Percentiles rank a stretch among this genome's conserved stretches.
Conservation (phyloP, 2,888 invertebrate genomes). For the Himalopsyche anomala region DNA sequence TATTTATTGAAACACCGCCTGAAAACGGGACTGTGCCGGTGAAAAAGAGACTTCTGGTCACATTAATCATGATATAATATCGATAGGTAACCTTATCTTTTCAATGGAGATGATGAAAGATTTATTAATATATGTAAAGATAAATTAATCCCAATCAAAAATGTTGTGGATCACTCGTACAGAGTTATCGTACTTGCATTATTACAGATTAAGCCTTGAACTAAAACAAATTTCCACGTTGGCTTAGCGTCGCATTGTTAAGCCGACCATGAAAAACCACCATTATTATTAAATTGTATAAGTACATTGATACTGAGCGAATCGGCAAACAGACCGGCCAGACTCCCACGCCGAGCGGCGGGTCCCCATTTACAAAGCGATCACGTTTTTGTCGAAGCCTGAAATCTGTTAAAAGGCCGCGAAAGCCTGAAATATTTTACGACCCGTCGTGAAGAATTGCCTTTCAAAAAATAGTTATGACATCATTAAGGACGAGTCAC, state of each 20-base stretch:
- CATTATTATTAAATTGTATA: constrained; percentile 18
- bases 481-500: constrained; percentile 40
- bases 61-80: too few relatives aligned
- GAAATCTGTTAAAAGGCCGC: constrained; percentile 39
- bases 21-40: too few relatives aligned
- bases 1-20: too few relatives aligned
- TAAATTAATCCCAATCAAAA: too few relatives aligned
- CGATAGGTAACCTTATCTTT: too few relatives aligned
- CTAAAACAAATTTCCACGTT: constrained; percentile 33
- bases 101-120: too few relatives aligned
- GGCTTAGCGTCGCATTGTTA: not conserved
- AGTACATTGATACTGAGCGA: not conserved
- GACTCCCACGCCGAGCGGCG: not conserved
- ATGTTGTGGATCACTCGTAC: too few relatives aligned
- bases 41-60: too few relatives aligned
- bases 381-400: constrained; percentile 35
- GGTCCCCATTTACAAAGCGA: constrained; percentile 32
- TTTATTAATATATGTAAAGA: too few relatives aligned
- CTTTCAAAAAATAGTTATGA: constrained; percentile 43
- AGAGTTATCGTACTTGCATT: not conserved
- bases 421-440: constrained; percentile 40
- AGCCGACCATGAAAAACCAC: constrained; percentile 24
- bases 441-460: constrained; percentile 21
- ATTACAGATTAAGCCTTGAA: constrained; percentile 9
- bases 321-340: constrained; percentile 3